These are phyloP conservation scores for Stomatorhinus walkeri DNA, from an alignment of 2,797 vertebrate genomes.

Conservation along the genomic window DNA sequence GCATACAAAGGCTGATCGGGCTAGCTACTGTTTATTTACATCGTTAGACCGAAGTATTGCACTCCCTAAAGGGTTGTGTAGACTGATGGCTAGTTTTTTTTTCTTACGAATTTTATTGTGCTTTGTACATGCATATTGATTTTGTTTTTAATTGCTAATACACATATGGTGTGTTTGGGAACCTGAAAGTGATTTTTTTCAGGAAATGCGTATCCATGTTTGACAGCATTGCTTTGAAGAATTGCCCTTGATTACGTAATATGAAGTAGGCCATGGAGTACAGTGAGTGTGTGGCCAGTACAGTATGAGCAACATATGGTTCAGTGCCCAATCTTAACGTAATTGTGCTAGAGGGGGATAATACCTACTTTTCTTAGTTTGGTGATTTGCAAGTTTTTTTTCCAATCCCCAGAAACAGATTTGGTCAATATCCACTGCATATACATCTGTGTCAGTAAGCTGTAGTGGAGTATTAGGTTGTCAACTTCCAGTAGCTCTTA, in stretches of 20 bases:
- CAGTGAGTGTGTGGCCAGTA: background rate
- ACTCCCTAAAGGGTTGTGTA: background rate
- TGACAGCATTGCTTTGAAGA: background rate
- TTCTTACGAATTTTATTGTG: background rate
- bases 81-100: background rate
- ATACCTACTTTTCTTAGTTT: background rate
- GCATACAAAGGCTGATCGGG: background rate
- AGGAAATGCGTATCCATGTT: background rate
- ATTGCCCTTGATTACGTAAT: constrained; percentile 22
- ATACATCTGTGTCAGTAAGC: background rate
- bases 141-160: background rate
- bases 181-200: background rate
- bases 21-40: background rate
- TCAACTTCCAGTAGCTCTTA: background rate
- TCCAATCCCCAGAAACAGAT: background rate
- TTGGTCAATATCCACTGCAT: background rate
- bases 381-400: background rate
- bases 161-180: background rate
- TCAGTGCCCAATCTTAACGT: background rate
- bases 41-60: background rate
- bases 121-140: background rate
- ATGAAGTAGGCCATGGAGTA: background rate
- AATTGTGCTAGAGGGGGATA: background rate
- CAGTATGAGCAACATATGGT: background rate
- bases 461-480: background rate